A percentile compares a stretch with the other conserved stretches of the same genome.
Evolutionary conservation across 2,113 vertebrate genomes (phyloP).

Genomic region (Mandrillus leucophaeus): DNA sequence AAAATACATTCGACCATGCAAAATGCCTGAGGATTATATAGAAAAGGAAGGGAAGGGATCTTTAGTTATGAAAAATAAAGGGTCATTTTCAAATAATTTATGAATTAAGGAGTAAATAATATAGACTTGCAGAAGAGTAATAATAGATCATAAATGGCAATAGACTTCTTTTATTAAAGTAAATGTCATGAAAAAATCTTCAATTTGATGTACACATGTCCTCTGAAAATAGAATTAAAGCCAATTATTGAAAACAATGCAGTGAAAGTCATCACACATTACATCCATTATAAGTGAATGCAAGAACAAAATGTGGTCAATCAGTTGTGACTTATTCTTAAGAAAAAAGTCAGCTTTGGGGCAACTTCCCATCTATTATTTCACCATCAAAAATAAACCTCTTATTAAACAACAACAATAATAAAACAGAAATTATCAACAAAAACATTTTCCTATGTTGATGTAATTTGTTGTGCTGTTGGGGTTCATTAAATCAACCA

Average conservation of each 20-base stretch:
- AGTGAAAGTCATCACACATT: not conserved
- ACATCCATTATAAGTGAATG: not conserved
- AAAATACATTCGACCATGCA: not conserved
- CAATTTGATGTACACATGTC: not conserved
- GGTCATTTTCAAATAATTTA: slow-evolving; percentile 36
- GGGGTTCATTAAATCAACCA: not conserved
- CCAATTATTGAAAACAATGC: not conserved
- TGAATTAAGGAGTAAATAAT: not conserved
- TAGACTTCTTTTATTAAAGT: not conserved
- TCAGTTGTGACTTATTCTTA: not conserved
- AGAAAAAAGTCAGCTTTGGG: not conserved
- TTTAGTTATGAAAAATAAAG: slow-evolving; percentile 28
- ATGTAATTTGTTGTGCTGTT: not conserved
- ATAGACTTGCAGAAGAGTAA: not conserved
- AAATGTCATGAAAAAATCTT: not conserved
- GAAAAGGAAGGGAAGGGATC: not conserved
- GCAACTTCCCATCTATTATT: not conserved
- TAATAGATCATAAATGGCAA: not conserved
- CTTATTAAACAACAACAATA: not conserved
- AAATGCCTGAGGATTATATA: not conserved
- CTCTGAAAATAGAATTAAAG: not conserved
- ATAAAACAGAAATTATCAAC: not conserved
- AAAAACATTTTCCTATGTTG: not conserved
- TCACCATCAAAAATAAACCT: not conserved
- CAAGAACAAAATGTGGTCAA: not conserved